Evolutionary conservation across 2,888 invertebrate species (phyloP).

Genomic region (Salpingus planirostris): DNA sequence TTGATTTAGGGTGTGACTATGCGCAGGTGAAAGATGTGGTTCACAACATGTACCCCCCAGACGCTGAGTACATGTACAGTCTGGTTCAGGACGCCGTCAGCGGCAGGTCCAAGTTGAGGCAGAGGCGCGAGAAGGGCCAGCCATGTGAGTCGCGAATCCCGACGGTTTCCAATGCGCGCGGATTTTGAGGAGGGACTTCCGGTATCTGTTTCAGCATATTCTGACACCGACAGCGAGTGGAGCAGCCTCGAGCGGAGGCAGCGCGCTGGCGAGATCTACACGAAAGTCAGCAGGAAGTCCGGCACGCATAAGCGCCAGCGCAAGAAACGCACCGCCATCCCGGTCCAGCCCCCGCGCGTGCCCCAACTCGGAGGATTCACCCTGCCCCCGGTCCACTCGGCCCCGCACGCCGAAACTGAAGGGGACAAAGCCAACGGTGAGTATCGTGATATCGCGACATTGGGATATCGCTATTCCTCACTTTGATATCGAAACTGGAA

Average conservation of each 20-base stretch:
- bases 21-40: constrained; percentile 60
- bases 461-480: too few relatives aligned
- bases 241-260: constrained; percentile 57
- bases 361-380: constrained; percentile 32
- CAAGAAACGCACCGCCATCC: constrained; percentile 68
- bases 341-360: constrained; percentile 72
- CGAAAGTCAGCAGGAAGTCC: constrained; percentile 58
- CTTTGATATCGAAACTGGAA: too few relatives aligned
- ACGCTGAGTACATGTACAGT: constrained; percentile 58
- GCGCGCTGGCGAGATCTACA: constrained; percentile 51
- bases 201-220: constrained; percentile 52
- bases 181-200: not conserved
- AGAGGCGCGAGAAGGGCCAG: constrained; percentile 56
- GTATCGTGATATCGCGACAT: too few relatives aligned
- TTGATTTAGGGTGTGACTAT: constrained; percentile 67
- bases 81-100: constrained; percentile 54
- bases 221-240: constrained; percentile 86
- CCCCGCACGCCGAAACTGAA: constrained; percentile 30
- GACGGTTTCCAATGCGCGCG: too few relatives aligned
- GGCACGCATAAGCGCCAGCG: constrained; percentile 63
- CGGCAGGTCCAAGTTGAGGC: constrained; percentile 51
- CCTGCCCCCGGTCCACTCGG: constrained; percentile 34
- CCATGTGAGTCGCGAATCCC: constrained; percentile 48
- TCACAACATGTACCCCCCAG: constrained; percentile 45
- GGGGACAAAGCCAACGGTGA: constrained; percentile 35